Conservation (phyloP, 1,140 invertebrate species). For the Philotrypesis tridentata region DNA sequence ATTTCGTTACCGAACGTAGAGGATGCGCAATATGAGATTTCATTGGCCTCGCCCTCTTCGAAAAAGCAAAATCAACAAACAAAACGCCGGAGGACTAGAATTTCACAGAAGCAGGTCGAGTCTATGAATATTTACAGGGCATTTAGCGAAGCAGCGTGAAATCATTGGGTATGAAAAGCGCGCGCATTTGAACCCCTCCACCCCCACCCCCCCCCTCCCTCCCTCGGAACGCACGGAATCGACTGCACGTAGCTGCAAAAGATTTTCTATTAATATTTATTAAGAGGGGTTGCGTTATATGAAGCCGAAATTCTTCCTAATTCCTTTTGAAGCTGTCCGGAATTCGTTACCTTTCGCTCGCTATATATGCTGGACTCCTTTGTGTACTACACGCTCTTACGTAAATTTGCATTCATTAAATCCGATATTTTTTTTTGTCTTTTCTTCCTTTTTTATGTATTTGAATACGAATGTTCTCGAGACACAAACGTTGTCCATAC, state of each 20-base stretch:
- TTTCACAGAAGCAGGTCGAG: not conserved
- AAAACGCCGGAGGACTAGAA: too few relatives aligned
- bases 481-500: not conserved
- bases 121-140: slow-evolving; percentile 17
- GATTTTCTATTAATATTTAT: slow-evolving; percentile 33
- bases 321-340: not conserved
- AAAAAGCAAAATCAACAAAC: too few relatives aligned
- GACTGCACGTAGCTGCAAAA: slow-evolving; percentile 1
- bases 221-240: not conserved
- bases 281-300: slow-evolving; percentile 11
- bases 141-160: not conserved
- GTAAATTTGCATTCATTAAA: not conserved
- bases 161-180: slow-evolving; percentile 1
- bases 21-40: too few relatives aligned
- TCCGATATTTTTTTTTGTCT: not conserved
- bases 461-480: too few relatives aligned
- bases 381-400: not conserved
- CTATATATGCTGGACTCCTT: too few relatives aligned
- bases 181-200: not conserved
- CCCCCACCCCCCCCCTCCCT: too few relatives aligned
- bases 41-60: too few relatives aligned
- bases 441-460: too few relatives aligned
- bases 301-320: not conserved
- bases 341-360: not conserved
- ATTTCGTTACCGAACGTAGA: not conserved